Evolutionary conservation across 2,797 vertebrate species (phyloP), one percentile per base, ranked within the genome.

Genomic region (Tokudaia muenninki): DNA sequence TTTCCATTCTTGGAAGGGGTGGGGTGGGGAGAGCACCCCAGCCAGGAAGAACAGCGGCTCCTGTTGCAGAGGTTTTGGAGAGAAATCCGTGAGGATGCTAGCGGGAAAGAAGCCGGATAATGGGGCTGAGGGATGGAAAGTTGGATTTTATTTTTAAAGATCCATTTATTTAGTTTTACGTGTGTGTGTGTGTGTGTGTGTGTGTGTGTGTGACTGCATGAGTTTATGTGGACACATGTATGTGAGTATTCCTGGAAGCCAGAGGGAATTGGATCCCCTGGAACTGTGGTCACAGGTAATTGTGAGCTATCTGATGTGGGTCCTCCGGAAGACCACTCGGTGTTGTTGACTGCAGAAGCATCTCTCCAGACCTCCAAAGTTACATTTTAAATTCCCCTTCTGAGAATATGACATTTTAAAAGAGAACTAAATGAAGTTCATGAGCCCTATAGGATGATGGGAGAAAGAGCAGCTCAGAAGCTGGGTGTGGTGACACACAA

Each of bases 371-470:
- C 17, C 75, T 17, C 7, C 87, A 52, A 63, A 55, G 59, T 31
- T 2, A 3, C 21, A 13, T 87, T 87, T 89, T 72, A 52, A 55
- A 78, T 91, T 34, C 29, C 31, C 74, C 31, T 93, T 72, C 65
- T 29, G 59, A 92, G 78, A 47, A 67, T 57, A 31, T 65, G 90
- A 92, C 19, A 12, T 83, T 84, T 57, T 67, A 94, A 82, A n/a
- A n/a, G 95, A 96, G 37, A 92, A 63, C 59, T 26, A 16, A n/a
- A 80, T 47, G 63, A 59, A 80, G 63, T 37, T 70, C 14, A 0
- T 72, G 83, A 72, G 80, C 89, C 41, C 50, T 55, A 24, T 6
- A 22, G 61, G 3, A 24, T 70, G 61, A 17, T 21, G 59, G 6
- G 50, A n/a, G 1, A 50, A 61, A 50, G 61, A 31, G 17, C 24